Evolutionary conservation across 2,113 vertebrate genomes (phyloP), one percentile per base, ranked within the genome.

Genomic region (Coracopsis vasa): DNA sequence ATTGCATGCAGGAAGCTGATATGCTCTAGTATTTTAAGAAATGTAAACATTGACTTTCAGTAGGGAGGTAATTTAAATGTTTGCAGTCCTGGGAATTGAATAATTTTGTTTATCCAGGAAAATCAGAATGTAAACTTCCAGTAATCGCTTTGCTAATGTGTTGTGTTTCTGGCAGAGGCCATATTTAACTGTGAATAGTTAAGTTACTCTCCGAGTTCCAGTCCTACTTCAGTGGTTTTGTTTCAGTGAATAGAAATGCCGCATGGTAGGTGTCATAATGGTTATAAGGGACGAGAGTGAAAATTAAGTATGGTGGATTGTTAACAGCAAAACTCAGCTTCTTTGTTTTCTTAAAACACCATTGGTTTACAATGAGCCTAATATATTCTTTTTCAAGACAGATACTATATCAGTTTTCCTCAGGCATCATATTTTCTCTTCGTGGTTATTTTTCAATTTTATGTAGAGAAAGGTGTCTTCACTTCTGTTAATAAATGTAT

Each of bases 1-100:
- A 96, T 91, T 95, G 39, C 58, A 54, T 85, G 64, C 80, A 88
- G 80, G 77, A 95, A 96, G 74, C 11, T 90, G 71, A 73, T 64
- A 27, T 73, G 29, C 45, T 84, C 23, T 86, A 70, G 33, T 80
- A 70, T 94, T 88, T 92, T 66, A 47, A 47, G 82, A 92, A 95
- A 50, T 62, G 58, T 88, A 94, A 94, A 91, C 51, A 91, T 16
- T 90, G 79, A 64, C 54, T 93, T 88, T 93, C n/a, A 80, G 44
- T 60, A 66, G 50, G 60, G 45, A 28, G 80, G 60, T 86, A 0
- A 78, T 93, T 93, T 90, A 79, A 77, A 71, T 72, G 51, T 86
- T 93, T 91, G 29, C 48, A 64, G 45, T 88, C 33, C 28, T 64
- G 47, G 42, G 48, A 90, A 77, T 67, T 53, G n/a, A 72, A 41